A percentile compares a stretch with the other conserved stretches of the same genome.
Conservation (phyloP, 1,140 invertebrate species). For the Diabrotica undecimpunctata region DNA sequence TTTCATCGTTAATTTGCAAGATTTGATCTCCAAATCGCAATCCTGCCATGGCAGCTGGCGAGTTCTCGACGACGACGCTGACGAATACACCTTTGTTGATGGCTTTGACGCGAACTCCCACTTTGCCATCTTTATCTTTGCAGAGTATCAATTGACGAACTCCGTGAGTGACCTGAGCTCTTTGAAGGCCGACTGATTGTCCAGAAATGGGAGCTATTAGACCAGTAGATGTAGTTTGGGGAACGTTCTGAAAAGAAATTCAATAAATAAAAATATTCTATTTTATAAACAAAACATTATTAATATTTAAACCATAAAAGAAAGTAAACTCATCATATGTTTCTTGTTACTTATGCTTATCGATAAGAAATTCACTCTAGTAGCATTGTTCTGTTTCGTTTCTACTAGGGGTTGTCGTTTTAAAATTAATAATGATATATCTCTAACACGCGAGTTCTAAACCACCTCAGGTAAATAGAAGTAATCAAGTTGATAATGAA, state of each 20-base stretch:
- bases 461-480: too few species aligned
- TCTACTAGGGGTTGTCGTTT: too few species aligned
- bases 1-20: conserved; percentile 79
- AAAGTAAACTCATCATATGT: too few species aligned
- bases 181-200: conserved; percentile 64
- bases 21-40: conserved; percentile 92
- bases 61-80: conserved; percentile 75
- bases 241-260: conserved; percentile 4
- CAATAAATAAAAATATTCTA: too few species aligned
- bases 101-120: conserved; percentile 76
- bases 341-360: too few species aligned
- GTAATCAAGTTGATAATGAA: too few species aligned
- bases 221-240: conserved; percentile 11
- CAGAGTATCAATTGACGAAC: conserved; percentile 75
- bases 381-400: too few species aligned
- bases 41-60: conserved; percentile 79
- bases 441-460: too few species aligned
- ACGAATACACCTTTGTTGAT: conserved; percentile 90
- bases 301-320: too few species aligned
- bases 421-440: too few species aligned
- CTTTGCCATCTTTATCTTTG: conserved; percentile 80
- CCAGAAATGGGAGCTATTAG: conserved; percentile 77
- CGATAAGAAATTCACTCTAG: too few species aligned
- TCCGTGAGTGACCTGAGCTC: conserved; percentile 78
- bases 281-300: too few species aligned